phyloP scores from a whole-genome alignment of 1,140 invertebrate species.

The Nilaparvata lugens region DNA sequence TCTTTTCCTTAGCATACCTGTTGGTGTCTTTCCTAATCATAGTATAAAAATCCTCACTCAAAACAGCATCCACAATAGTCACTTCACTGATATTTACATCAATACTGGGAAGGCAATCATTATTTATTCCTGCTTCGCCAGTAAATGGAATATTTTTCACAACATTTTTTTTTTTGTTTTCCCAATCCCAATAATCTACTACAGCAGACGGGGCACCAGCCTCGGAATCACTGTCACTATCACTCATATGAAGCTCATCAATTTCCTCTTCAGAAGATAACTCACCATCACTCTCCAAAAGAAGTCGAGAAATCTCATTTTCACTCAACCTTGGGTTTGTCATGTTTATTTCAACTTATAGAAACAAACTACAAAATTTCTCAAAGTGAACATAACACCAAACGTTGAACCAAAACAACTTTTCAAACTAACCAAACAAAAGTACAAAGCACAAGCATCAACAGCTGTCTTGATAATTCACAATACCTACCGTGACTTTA shows the following conservation, averaged over 20 bases:
- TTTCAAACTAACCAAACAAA: no score
- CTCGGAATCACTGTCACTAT: background rate
- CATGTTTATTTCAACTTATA: no score
- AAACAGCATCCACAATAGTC: background rate
- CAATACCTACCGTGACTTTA: no score
- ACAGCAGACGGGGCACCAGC: background rate
- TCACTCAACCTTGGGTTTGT: no score
- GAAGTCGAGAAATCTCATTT: no score
- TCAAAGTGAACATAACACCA: no score
- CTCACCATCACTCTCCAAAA: no score
- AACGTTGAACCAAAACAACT: no score
- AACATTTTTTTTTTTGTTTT: slow-evolving; percentile 14
- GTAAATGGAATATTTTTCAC: background rate
- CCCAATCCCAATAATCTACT: slow-evolving; percentile 3
- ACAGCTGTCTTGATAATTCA: no score
- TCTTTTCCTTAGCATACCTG: background rate
- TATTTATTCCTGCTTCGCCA: background rate
- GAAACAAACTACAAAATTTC: no score
- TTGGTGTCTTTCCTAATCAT: slow-evolving; percentile 13
- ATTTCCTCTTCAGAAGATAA: no score
- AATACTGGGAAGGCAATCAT: background rate
- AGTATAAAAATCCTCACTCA: slow-evolving; percentile 15
- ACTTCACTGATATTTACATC: background rate
- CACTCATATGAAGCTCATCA: background rate
- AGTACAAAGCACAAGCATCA: no score